Evolutionary conservation across 2,113 vertebrate species (phyloP).

Genomic region (Cryptomyrus ogoouensis): DNA sequence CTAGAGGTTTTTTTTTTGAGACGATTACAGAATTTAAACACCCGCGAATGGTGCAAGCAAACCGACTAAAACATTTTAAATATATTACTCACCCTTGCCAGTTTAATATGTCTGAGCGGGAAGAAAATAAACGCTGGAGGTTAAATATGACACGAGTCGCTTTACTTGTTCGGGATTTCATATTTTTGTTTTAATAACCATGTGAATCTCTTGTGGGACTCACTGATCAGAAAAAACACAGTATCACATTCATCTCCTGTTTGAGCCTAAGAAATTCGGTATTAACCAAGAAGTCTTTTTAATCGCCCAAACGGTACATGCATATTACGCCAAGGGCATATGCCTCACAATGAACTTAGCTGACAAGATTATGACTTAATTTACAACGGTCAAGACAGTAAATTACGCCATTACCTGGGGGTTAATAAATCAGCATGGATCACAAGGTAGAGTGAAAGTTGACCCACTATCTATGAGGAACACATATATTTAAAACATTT

Average conservation of each 20-base stretch:
- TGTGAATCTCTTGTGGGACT: not conserved
- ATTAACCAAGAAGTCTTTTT: not conserved
- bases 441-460: not conserved
- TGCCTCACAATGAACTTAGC: not conserved
- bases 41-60: not conserved
- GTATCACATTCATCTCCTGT: not conserved
- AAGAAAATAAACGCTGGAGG: not conserved
- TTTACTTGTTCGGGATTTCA: not conserved
- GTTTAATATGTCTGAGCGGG: not conserved
- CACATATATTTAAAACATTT: not conserved
- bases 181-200: not conserved
- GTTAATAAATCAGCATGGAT: not conserved
- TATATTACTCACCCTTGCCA: not conserved
- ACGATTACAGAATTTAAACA: not conserved
- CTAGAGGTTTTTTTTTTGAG: not conserved
- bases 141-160: not conserved
- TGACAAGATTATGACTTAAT: not conserved
- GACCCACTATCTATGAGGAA: not conserved
- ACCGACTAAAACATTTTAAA: not conserved
- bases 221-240: not conserved
- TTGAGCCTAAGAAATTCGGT: not conserved
- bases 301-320: not conserved
- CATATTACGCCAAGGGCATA: not conserved
- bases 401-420: not conserved
- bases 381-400: not conserved